A percentile compares a stretch with the other conserved stretches of the same genome.
These are phyloP conservation scores for Pseudeuparius sepicola DNA, from an alignment of 2,888 invertebrate species.

Conservation along the genomic window DNA sequence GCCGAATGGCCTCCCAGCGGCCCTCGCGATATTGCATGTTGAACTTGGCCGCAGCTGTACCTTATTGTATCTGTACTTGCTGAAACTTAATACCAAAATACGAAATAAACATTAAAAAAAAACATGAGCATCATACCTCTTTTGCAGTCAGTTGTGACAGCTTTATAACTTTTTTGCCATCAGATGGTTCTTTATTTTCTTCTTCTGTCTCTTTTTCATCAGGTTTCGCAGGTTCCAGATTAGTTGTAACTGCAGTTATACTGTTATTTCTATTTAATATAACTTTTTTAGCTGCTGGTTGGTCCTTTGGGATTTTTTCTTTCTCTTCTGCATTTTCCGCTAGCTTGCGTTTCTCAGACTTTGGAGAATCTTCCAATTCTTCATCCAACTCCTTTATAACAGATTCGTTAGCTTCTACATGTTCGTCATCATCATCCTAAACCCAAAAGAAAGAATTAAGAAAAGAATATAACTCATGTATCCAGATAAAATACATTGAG, in stretches of 20 bases:
- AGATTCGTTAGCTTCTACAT: constrained; percentile 33
- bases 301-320: constrained; percentile 29
- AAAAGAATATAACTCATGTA: constrained; percentile 9
- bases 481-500: no score
- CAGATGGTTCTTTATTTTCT: constrained; percentile 21
- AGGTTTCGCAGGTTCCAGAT: no score
- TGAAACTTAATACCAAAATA: not conserved
- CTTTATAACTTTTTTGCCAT: constrained; percentile 47
- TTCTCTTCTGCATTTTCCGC: constrained; percentile 22
- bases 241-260: constrained; percentile 10
- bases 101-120: not conserved
- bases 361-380: constrained; percentile 29
- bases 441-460: constrained; percentile 14
- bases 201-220: constrained; percentile 21
- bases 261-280: constrained; percentile 46
- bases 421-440: constrained; percentile 36
- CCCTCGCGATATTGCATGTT: no score
- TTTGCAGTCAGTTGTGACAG: constrained; percentile 46
- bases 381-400: constrained; percentile 34
- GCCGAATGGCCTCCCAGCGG: no score
- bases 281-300: constrained; percentile 49
- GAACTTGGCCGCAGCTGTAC: no score
- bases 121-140: constrained; percentile 43
- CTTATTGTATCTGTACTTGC: no score
- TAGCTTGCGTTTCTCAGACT: constrained; percentile 30